Percentiles rank a stretch among this genome's conserved stretches.
These are phyloP conservation scores for Cantharis nigra DNA, from an alignment of 2,888 invertebrate genomes.

Conservation along the genomic window DNA sequence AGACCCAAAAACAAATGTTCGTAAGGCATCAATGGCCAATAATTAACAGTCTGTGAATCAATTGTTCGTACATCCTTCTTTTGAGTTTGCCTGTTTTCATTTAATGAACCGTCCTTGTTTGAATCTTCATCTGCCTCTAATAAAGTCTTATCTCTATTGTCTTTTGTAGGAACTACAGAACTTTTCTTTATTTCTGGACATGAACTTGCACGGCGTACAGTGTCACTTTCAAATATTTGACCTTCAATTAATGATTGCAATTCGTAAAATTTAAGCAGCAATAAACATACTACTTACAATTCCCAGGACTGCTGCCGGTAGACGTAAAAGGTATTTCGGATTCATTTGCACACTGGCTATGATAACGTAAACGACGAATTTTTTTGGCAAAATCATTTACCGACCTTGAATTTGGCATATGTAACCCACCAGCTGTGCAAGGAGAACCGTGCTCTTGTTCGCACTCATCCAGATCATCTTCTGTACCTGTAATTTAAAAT, in stretches of 20 bases:
- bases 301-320: constrained; percentile 57
- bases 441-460: constrained; percentile 60
- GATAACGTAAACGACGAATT: constrained; percentile 63
- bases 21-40: constrained; percentile 69
- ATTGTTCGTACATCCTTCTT: constrained; percentile 21
- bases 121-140: constrained; percentile 53
- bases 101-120: constrained; percentile 19
- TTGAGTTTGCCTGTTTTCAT: constrained; percentile 17
- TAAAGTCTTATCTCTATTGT: constrained; percentile 44
- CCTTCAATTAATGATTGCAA: constrained; percentile 5
- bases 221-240: constrained; percentile 34
- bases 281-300: constrained; percentile 38
- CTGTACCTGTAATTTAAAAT: constrained; percentile 17
- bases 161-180: constrained; percentile 38
- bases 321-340: constrained; percentile 46
- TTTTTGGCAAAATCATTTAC: constrained; percentile 63
- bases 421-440: constrained; percentile 64
- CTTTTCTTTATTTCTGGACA: constrained; percentile 66
- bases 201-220: constrained; percentile 66
- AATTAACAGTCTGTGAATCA: constrained; percentile 71
- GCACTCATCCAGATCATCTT: constrained; percentile 48
- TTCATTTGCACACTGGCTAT: constrained; percentile 67
- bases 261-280: not conserved
- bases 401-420: constrained; percentile 63
- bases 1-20: constrained; percentile 77